phyloP scores from a whole-genome alignment of 2,797 vertebrate genomes.

The Epinephelus coioides region DNA sequence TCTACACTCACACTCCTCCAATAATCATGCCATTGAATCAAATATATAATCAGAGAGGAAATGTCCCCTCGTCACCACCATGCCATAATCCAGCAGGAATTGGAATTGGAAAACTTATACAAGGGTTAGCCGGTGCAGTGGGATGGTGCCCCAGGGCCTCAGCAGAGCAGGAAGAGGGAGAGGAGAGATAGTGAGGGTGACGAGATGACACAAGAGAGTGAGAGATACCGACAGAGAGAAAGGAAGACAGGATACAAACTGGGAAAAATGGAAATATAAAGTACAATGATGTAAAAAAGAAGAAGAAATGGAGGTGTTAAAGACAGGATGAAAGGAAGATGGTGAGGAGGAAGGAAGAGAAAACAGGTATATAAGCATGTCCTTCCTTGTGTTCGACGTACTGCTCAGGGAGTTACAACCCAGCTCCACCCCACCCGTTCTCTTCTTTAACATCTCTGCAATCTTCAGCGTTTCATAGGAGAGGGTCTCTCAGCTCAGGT shows the following conservation, averaged over 20 bases:
- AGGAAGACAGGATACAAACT: conserved; percentile 28
- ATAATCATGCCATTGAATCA: conserved; percentile 92
- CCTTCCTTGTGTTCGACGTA: conserved; percentile 87
- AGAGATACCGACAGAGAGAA: conserved; percentile 48
- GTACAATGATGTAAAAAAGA: conserved; percentile 28
- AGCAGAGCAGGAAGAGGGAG: conserved; percentile 54
- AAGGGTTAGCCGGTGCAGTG: conserved; percentile 89
- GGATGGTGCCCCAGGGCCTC: conserved; percentile 91
- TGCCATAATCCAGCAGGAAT: conserved; percentile 86
- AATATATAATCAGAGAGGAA: conserved; percentile 88
- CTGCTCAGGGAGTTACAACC: conserved; percentile 72
- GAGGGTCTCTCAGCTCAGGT: conserved; percentile 83
- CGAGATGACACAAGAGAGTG: conserved; percentile 46
- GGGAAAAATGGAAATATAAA: conserved; percentile 60
- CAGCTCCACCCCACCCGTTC: conserved; percentile 35
- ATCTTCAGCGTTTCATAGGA: conserved; percentile 83
- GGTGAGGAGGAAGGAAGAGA: conserved; percentile 57
- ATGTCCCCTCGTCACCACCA: conserved; percentile 87
- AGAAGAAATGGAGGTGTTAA: conserved; percentile 61
- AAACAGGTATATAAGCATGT: conserved; percentile 66
- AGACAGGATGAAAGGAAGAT: conserved; percentile 62
- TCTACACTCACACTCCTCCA: conserved; percentile 60
- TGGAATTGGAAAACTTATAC: conserved; percentile 95
- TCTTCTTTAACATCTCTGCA: conserved; percentile 81
- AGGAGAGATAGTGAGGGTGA: conserved; percentile 68